A percentile compares a stretch with the other conserved stretches of the same genome.
Conservation (phyloP, 1,140 invertebrate species). For the Rhizoglyphus robini region DNA sequence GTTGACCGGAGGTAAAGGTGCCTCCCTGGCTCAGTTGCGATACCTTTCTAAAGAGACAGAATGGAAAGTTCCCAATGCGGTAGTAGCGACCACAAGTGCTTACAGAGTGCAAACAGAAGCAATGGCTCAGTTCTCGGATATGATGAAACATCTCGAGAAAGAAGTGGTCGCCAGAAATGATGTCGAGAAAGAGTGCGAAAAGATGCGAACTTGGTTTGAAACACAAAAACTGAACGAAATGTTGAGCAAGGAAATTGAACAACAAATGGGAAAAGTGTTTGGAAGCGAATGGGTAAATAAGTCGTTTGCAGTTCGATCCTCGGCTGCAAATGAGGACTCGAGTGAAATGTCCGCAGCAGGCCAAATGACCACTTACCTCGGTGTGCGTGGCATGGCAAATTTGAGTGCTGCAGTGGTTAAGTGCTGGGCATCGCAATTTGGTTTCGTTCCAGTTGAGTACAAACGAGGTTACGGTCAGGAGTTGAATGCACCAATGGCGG, state of each 20-base stretch:
- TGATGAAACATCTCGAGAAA: background rate
- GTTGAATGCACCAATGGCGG: conserved; percentile 51
- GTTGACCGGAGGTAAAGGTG: conserved; percentile 55
- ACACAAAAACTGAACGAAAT: background rate
- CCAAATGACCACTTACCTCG: conserved; percentile 62
- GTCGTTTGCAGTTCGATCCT: conserved; percentile 43
- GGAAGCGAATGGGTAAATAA: background rate
- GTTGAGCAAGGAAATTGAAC: background rate
- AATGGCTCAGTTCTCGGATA: conserved; percentile 5
- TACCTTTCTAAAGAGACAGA: conserved; percentile 18
- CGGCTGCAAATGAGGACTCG: conserved; percentile 56
- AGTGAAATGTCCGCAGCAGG: conserved; percentile 63
- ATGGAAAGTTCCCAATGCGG: conserved; percentile 41
- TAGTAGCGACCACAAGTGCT: conserved; percentile 45
- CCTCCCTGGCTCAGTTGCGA: conserved; percentile 48
- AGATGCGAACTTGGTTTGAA: background rate
- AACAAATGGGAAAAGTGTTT: background rate
- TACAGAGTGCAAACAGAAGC: conserved; percentile 22
- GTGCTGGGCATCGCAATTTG: conserved; percentile 67
- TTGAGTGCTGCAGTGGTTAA: conserved; percentile 45
- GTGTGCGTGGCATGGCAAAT: conserved; percentile 38
- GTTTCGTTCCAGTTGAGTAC: conserved; percentile 57
- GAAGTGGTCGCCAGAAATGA: background rate
- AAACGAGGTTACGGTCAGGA: conserved; percentile 49
- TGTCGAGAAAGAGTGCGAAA: background rate